Percentiles rank a stretch among this genome's conserved stretches.
phyloP scores from a whole-genome alignment of 2,888 invertebrate genomes.

The Drosophila lutescens region DNA sequence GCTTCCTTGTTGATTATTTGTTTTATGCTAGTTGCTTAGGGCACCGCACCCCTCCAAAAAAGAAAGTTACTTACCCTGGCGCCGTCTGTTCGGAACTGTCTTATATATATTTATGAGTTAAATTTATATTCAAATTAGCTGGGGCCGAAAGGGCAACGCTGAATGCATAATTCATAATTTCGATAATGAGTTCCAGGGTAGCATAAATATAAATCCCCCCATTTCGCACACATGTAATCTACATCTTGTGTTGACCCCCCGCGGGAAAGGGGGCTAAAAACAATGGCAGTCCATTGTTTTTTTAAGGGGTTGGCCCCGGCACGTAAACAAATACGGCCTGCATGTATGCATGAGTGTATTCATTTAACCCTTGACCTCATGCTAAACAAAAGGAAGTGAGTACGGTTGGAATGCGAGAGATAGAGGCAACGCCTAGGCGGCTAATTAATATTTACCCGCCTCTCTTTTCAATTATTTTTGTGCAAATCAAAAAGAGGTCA shows the following conservation, averaged over 20 bases:
- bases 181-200: conserved; percentile 56
- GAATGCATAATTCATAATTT: conserved; percentile 64
- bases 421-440: conserved; percentile 26
- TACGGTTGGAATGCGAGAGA: conserved; percentile 6
- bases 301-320: conserved; percentile 36
- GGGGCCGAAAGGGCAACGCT: conserved; percentile 13
- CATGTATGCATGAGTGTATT: conserved; percentile 23
- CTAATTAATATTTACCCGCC: conserved; percentile 47
- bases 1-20: conserved; percentile 36
- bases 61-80: conserved; percentile 39
- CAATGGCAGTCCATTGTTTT: conserved; percentile 51
- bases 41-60: background rate
- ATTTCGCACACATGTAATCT: conserved; percentile 33
- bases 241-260: conserved; percentile 16
- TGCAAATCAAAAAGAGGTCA: conserved; percentile 1
- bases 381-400: conserved; percentile 26
- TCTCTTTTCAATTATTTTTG: conserved; percentile 30
- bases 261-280: conserved; percentile 9
- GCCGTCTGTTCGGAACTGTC: conserved; percentile 33
- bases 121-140: conserved; percentile 68
- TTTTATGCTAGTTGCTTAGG: conserved; percentile 35
- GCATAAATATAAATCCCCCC: conserved; percentile 8
- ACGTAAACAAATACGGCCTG: conserved; percentile 58
- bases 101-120: conserved; percentile 58
- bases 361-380: conserved; percentile 62